phyloP scores from a whole-genome alignment of 1,140 invertebrate genomes.

The Thrips palmi region DNA sequence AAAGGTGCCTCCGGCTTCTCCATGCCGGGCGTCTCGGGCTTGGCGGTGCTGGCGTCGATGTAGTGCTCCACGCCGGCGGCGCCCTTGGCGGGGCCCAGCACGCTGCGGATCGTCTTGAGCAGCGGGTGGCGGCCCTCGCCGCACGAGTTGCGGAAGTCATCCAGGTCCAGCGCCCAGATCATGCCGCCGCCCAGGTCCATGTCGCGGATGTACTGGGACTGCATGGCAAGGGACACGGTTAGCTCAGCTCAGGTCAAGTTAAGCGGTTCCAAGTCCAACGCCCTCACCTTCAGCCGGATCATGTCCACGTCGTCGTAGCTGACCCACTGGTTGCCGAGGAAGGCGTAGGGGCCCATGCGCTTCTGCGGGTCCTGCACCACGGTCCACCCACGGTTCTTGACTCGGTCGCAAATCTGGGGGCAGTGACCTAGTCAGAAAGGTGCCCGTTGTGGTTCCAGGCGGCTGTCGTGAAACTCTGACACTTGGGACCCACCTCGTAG shows the following conservation, averaged over 20 bases:
- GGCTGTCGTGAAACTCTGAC: neutral
- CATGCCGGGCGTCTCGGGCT: neutral
- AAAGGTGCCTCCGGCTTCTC: neutral
- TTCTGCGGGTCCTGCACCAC: conserved; percentile 53
- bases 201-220: conserved; percentile 48
- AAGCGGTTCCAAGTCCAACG: neutral
- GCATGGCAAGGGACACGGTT: too few relatives aligned
- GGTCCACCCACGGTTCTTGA: conserved; percentile 57
- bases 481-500: conserved; percentile 46
- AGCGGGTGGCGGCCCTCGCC: conserved; percentile 57
- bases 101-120: conserved; percentile 45
- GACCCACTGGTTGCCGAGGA: conserved; percentile 74
- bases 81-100: conserved; percentile 25
- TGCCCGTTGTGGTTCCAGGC: neutral
- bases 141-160: conserved; percentile 37
- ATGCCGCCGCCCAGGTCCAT: conserved; percentile 69
- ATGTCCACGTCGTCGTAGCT: conserved; percentile 69
- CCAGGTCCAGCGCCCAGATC: conserved; percentile 67
- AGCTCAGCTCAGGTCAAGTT: neutral
- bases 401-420: conserved; percentile 54
- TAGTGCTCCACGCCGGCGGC: conserved; percentile 5
- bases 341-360: conserved; percentile 71
- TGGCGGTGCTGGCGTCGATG: neutral
- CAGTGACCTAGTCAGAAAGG: neutral
- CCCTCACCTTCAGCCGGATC: conserved; percentile 43